These are phyloP conservation scores for Anguilla megastoma DNA, from an alignment of 2,797 vertebrate species.

Conservation along the genomic window DNA sequence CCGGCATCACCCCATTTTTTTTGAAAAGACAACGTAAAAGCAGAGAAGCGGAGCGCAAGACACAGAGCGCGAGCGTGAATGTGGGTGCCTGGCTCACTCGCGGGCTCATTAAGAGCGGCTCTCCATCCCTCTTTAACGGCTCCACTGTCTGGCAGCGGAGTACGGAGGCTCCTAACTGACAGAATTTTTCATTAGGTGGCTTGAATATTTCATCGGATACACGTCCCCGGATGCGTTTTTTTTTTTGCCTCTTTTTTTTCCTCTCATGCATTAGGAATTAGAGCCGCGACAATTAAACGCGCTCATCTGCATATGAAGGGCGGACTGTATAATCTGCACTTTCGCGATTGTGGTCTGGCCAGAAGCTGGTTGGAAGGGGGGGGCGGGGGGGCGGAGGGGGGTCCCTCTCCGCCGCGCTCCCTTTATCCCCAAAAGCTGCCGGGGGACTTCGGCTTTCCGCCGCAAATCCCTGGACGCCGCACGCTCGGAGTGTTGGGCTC, in stretches of 20 bases:
- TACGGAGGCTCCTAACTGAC: constrained; percentile 65
- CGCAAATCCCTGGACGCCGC: constrained; percentile 26
- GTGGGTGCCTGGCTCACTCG: constrained; percentile 53
- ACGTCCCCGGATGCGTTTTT: constrained; percentile 59
- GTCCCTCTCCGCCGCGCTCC: not conserved
- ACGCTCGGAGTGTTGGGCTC: constrained; percentile 26
- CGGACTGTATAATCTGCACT: constrained; percentile 40
- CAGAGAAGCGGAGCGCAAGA: constrained; percentile 53
- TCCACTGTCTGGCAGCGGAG: constrained; percentile 47
- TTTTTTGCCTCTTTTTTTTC: constrained; percentile 35
- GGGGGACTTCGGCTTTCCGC: not conserved
- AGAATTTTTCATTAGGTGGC: constrained; percentile 69
- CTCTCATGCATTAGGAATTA: constrained; percentile 62
- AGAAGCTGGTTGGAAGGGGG: constrained; percentile 20
- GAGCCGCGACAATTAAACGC: constrained; percentile 61
- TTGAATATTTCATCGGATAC: constrained; percentile 72
- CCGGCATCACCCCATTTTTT: constrained; percentile 37
- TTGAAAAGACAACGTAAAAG: constrained; percentile 37
- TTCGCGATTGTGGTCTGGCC: constrained; percentile 30
- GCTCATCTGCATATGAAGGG: constrained; percentile 63
- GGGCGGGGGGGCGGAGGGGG: not conserved
- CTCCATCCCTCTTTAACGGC: constrained; percentile 16
- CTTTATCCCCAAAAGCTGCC: constrained; percentile 21
- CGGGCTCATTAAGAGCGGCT: constrained; percentile 64
- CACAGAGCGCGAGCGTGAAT: constrained; percentile 42